Conservation (phyloP, 2,888 invertebrate species). For the Mythimna impura region DNA sequence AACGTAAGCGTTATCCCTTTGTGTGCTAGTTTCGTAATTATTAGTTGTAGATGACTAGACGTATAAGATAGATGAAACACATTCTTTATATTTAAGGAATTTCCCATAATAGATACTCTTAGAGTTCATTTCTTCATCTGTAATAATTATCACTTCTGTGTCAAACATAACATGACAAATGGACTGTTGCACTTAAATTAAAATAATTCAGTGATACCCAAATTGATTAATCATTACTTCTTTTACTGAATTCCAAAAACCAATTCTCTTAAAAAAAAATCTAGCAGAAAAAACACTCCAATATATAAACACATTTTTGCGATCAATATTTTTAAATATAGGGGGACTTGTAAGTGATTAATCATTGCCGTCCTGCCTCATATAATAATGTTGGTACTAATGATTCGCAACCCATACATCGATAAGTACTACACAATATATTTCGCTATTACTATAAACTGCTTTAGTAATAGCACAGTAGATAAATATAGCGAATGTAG, state of each 20-base stretch:
- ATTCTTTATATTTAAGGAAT: constrained; percentile 6
- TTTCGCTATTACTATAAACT: constrained; percentile 51
- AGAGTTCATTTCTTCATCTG: not conserved
- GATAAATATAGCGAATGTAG: constrained; percentile 17
- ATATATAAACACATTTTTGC: constrained; percentile 40
- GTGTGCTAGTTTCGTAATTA: constrained; percentile 52
- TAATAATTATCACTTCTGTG: not conserved
- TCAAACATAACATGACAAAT: not conserved
- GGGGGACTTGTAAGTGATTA: constrained; percentile 47
- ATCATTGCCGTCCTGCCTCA: constrained; percentile 47
- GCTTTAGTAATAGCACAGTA: constrained; percentile 20
- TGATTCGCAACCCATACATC: constrained; percentile 72
- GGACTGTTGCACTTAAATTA: not conserved
- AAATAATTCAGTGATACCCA: not conserved
- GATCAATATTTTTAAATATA: constrained; percentile 53
- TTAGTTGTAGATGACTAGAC: constrained; percentile 13
- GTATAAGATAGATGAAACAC: constrained; percentile 8
- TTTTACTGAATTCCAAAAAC: not conserved
- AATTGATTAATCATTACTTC: not conserved
- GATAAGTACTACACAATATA: constrained; percentile 51
- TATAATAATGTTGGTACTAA: constrained; percentile 62
- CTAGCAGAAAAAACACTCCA: constrained; percentile 33
- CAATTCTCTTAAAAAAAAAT: not conserved
- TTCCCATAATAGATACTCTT: not conserved
- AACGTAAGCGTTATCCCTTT: constrained; percentile 52